Conservation (phyloP, 2,888 invertebrate genomes). For the Drosophila cognata region DNA sequence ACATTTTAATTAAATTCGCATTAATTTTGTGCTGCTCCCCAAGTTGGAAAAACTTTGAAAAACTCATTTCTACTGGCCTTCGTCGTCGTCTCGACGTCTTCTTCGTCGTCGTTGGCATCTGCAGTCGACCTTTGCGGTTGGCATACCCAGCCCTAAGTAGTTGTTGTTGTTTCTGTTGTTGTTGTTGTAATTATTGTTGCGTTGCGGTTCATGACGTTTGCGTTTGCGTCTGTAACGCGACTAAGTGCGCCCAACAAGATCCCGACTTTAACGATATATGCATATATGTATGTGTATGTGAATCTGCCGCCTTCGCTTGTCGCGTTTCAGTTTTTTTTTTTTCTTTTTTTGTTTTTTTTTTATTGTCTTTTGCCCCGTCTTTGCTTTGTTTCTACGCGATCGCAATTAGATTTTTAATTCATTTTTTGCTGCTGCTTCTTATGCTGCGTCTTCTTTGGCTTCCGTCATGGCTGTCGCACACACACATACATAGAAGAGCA, state of each 20-base stretch:
- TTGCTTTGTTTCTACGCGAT: constrained; percentile 77
- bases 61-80: constrained; percentile 75
- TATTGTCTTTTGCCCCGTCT: constrained; percentile 65
- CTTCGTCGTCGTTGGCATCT: constrained; percentile 59
- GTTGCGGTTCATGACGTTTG: constrained; percentile 80
- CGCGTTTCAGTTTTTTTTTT: constrained; percentile 51
- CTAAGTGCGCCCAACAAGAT: constrained; percentile 69
- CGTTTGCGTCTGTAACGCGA: constrained; percentile 65
- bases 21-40: constrained; percentile 70
- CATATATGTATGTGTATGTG: constrained; percentile 11
- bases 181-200: constrained; percentile 79
- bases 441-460: constrained; percentile 69
- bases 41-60: constrained; percentile 75
- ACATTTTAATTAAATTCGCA: constrained; percentile 81
- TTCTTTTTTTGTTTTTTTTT: constrained; percentile 24
- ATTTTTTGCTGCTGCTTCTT: constrained; percentile 54
- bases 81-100: constrained; percentile 46
- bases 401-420: constrained; percentile 80
- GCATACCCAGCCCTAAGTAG: constrained; percentile 67
- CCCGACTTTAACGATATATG: constrained; percentile 34
- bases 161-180: constrained; percentile 49
- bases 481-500: constrained; percentile 4
- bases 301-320: constrained; percentile 37
- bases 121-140: constrained; percentile 80
- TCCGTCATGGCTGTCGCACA: constrained; percentile 74